Evolutionary conservation across 53 echinoderm and acorn worm species (phyloP), one percentile per base, ranked within the genome.

Genomic region (Luidia sarsii): DNA sequence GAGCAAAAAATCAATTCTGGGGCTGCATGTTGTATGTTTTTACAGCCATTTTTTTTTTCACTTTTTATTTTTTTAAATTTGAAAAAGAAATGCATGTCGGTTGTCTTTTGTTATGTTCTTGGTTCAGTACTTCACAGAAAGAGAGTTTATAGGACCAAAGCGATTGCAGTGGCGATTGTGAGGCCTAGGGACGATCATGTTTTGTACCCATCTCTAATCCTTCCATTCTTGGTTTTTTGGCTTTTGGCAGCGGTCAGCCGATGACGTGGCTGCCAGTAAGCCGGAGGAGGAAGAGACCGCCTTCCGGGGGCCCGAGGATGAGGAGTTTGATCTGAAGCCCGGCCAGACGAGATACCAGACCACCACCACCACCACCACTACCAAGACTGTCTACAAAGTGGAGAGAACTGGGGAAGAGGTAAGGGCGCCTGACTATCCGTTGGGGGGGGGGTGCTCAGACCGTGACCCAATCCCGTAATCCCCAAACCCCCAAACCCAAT

Each of bases 311-410:
- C 67, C 83, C 3, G 81, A 64, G 19, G 84, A 64, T 35, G 84
- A 71, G 15, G 81, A 66, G 1, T 77, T 59, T 13, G 48, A 16
- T 0, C 18, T 57, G 54, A 21, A 65, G 37, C 24, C 43, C 2
- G 62, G 65, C 15, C 57, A 77, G 67, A 89, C 82, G 18, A 92
- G 85, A 50, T 87, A 64, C 72, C 92, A 95, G 80, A 88, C 90
- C 27, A 95, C 92, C 18, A 92, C 92, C 51, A 93, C 90, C 4
- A 95, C 95, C 36, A 92, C 92, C 68, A 95, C 95, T 49, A 95
- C 92, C 37, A 94, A 89, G 61, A 94, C 90, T 35, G 71, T 88
- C 23, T 94, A 88, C 75, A 90, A 87, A 53, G 88, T 88, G 63
- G 88, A 88, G 66, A 75, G 86, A 45, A 68, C 64, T 20, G 84